Base-by-base conservation (phyloP, 2,797 vertebrate species). In the Dendrocincla tyrannina region DNA sequence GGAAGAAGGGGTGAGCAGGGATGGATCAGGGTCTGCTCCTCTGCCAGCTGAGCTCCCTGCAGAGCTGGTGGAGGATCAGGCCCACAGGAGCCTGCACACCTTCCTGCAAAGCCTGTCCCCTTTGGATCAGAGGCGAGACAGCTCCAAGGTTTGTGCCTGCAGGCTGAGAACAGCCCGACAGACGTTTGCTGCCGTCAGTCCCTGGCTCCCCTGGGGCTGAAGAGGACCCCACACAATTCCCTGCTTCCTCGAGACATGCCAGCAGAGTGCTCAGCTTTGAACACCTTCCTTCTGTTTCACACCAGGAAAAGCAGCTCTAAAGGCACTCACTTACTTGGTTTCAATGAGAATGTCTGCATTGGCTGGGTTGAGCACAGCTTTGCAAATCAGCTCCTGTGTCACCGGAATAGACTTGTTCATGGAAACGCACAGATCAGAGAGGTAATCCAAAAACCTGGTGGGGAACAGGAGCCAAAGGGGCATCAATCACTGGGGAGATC, bases 321-420 rank as follows among this genome's bases (percentile, higher is more conserved):
- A 91, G 24, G 39, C 19, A 64, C 5, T 4, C 10, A 81, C 99
- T 98, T 70, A 99, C 99, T 99, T 99, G 7, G 99, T 99, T 97
- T 99, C 99, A 23, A 99, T 99, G 91, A 99, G 99, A 82, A 99
- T 99, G 98, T 99, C 99, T 1, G 98, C 99, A 7, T 99, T 99
- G 92, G 97, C 92, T 16, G 99, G 98, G 89, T 99, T 99, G 93
- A 99, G 97, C 63, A 99, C 99, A 0, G 99, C 99, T 52, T 99
- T 99, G 83, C 99, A 99, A 92, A 99, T 99, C 85, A 99, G 96
- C 96, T 99, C 99, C 98, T 99, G 99, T 14, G 99, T 99, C 95
- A 99, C 99, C 2, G 99, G 99, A 91, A 99, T 99, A 85, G 99
- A 99, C 91, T 99, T 99, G 79, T 98, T 99, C 99, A 99, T 99